Conservation (phyloP, 1,140 invertebrate genomes). For the Chrysopa pallens region DNA sequence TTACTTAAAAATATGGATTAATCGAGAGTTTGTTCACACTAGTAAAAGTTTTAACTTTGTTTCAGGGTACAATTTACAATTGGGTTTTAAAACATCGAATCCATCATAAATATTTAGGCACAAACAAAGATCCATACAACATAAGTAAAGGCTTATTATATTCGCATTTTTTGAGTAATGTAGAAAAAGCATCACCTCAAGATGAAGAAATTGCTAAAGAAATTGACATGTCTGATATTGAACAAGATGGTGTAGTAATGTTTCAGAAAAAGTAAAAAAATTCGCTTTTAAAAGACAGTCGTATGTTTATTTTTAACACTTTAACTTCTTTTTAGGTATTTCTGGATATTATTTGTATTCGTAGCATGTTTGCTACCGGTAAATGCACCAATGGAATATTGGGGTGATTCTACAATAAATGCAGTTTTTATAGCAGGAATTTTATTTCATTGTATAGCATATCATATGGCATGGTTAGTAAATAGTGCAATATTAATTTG, state of each 20-base stretch:
- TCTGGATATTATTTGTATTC: constrained; percentile 45
- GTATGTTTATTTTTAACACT: constrained; percentile 6
- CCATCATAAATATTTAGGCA: constrained; percentile 77
- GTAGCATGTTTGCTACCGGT: constrained; percentile 49
- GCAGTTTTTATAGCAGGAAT: constrained; percentile 46
- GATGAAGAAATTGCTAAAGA: constrained; percentile 10
- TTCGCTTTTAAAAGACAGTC: constrained; percentile 1
- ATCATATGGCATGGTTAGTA: constrained; percentile 44
- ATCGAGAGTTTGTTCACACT: too few species aligned
- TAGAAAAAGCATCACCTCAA: not conserved
- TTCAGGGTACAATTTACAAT: constrained; percentile 53
- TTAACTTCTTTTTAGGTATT: constrained; percentile 33
- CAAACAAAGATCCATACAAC: constrained; percentile 81
- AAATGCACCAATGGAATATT: constrained; percentile 55
- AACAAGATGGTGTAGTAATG: constrained; percentile 65
- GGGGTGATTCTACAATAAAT: constrained; percentile 40
- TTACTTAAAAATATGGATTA: too few species aligned
- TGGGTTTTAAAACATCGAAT: constrained; percentile 71
- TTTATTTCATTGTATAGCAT: constrained; percentile 36
- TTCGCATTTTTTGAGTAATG: constrained; percentile 54
- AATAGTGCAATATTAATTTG: constrained; percentile 51
- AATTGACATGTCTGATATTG: constrained; percentile 75
- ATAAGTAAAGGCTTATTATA: constrained; percentile 71
- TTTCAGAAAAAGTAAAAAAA: constrained; percentile 54
- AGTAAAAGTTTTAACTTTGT: too few species aligned